Base-by-base conservation (phyloP, 2,113 vertebrate genomes). In the Tauraco erythrolophus region DNA sequence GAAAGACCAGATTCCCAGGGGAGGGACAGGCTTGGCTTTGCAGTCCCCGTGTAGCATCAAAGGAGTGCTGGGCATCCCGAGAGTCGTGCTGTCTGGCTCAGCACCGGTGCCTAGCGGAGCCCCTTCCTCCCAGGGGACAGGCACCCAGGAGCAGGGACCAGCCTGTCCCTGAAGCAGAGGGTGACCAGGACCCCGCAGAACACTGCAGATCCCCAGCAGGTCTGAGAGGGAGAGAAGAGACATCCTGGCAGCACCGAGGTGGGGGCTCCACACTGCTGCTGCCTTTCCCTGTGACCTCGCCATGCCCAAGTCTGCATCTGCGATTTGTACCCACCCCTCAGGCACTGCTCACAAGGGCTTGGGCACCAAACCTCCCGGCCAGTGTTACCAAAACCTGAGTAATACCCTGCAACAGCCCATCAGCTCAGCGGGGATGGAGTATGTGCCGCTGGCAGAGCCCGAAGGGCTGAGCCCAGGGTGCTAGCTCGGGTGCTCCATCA, bases 381-480 rank as follows among this genome's bases (percentile, higher is more conserved):
- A 30, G 30, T 1, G 1, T 19, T 7, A 23, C 37, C 2, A 0
- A 54, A 58, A 64, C 11, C 25, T 13, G 41, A 12, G 41, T 12
- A 41, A 41, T 5, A 66, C 16, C 75, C 80, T 10, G 6, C 9
- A 30, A 50, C 25, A 10, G 1, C 14, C 30, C 43, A 4, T 8
- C 54, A 19, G 54, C 69, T 81, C 3, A 41, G 41, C 10, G 41
- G 41, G 41, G 46, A 48, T 21, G 19, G 21, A 19, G 46, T 18
- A 12, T 25, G 50, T 51, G 5, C 33, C 35, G 11, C 53, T 3
- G 7, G 23, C 24, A 43, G 6, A 75, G 35, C 50, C 54, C 43
- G 1, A 35, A 64, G 24, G 25, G 35, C 17, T 64, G 60, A 51
- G 74, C 43, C n/a, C n/a, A 7, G 13, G 22, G 35, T 51, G 22